A percentile compares a stretch with the other conserved stretches of the same genome.
phyloP scores from a whole-genome alignment of 30 jellyfish, hydroid and myxozoan genomes.

The Clytia hemisphaerica region DNA sequence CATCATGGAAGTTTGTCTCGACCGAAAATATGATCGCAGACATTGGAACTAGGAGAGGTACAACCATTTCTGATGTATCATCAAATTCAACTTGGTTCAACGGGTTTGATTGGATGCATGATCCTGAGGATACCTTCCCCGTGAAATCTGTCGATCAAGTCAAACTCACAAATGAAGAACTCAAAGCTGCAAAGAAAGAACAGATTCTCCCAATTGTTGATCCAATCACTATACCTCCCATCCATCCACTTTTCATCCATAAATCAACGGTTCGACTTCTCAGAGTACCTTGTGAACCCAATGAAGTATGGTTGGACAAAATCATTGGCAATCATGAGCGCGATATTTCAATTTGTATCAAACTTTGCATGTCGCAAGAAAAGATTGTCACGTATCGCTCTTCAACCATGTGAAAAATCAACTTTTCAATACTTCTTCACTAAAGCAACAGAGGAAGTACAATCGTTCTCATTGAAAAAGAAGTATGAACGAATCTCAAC shows the following conservation, averaged over 20 bases:
- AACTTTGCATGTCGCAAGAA: no score
- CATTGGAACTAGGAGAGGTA: slow-evolving; percentile 9
- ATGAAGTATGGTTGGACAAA: slow-evolving; percentile 1
- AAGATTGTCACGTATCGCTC: no score
- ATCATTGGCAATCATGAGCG: background rate
- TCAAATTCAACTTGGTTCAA: slow-evolving; percentile 1
- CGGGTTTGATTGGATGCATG: background rate
- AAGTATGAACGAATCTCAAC: background rate
- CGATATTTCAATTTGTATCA: no score
- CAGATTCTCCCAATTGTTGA: background rate
- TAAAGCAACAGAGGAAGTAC: slow-evolving; percentile 1
- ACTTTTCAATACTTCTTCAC: background rate
- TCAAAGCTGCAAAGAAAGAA: background rate
- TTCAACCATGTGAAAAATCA: no score
- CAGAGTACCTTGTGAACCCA: slow-evolving; percentile 1
- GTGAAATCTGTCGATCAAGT: background rate
- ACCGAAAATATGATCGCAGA: slow-evolving; percentile 11
- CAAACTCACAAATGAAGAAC: background rate
- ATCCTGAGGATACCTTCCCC: no score
- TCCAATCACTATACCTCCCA: background rate
- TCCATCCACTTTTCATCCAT: background rate
- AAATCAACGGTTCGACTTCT: slow-evolving; percentile 2
- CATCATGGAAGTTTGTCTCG: background rate
- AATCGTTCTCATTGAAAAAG: background rate
- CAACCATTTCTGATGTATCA: background rate